A percentile compares a stretch with the other conserved stretches of the same genome.
Conservation (phyloP, 2,797 vertebrate species). For the Lacerta agilis region DNA sequence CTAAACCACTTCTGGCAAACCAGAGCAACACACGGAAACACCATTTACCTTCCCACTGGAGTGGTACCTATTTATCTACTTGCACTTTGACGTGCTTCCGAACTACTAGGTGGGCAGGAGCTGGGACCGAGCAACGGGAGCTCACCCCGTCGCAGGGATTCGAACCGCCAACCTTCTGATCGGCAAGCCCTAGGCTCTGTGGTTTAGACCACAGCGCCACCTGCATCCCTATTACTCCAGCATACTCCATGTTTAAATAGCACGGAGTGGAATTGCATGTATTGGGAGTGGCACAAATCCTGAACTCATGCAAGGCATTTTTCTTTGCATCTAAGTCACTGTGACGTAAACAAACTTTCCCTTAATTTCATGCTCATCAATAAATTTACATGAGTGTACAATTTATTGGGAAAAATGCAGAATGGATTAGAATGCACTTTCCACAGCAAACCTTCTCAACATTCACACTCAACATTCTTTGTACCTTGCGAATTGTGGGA, state of each 20-base stretch:
- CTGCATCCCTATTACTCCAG: not conserved
- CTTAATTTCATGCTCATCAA: not conserved
- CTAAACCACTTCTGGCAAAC: too few species aligned
- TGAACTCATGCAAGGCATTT: not conserved
- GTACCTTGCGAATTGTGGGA: conserved; percentile 95
- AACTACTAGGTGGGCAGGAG: too few species aligned
- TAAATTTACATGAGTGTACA: not conserved
- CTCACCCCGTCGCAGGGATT: too few species aligned
- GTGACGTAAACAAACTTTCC: not conserved
- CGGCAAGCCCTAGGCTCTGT: too few species aligned
- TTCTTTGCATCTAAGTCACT: not conserved
- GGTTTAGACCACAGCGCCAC: too few species aligned
- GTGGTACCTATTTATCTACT: too few species aligned
- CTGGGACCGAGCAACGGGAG: too few species aligned
- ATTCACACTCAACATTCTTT: conserved; percentile 48
- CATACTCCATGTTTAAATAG: not conserved
- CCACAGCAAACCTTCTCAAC: conserved; percentile 64
- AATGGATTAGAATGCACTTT: conserved; percentile 38
- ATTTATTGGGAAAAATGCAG: not conserved
- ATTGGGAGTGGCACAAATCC: not conserved
- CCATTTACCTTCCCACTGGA: too few species aligned
- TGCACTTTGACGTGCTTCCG: too few species aligned
- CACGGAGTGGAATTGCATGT: not conserved
- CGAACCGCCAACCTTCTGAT: too few species aligned
- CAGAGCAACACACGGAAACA: too few species aligned